phyloP scores from a whole-genome alignment of 2,888 invertebrate species.

The Calephelis perditalis region DNA sequence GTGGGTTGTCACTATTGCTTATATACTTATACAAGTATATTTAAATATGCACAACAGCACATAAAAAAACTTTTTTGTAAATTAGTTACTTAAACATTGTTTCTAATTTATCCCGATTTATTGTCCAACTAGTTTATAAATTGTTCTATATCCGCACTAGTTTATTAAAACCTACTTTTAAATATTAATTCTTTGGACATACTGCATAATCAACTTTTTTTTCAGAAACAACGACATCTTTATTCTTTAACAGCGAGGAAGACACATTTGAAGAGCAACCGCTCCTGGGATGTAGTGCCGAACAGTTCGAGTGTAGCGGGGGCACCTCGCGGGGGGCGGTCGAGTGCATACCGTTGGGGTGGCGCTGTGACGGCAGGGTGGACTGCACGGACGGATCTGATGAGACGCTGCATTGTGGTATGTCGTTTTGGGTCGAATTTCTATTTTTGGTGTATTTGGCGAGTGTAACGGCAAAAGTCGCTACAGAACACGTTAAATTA shows the following conservation, averaged over 20 bases:
- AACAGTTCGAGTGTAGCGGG: conserved; percentile 82
- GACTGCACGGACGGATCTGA: conserved; percentile 88
- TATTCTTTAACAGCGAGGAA: conserved; percentile 22
- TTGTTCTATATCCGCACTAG: too few species aligned
- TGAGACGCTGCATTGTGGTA: conserved; percentile 59
- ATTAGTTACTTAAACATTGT: too few species aligned
- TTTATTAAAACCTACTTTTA: too few species aligned
- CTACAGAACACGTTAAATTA: too few species aligned
- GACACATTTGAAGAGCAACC: conserved; percentile 30
- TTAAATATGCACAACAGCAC: too few species aligned
- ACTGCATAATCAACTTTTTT: neutral
- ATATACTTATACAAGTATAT: too few species aligned
- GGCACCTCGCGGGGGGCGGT: conserved; percentile 80
- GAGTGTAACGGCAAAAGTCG: too few species aligned
- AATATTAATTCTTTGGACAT: neutral
- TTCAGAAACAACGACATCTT: conserved; percentile 22
- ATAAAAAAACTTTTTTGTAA: too few species aligned
- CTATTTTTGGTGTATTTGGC: neutral
- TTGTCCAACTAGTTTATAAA: too few species aligned
- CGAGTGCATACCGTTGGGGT: conserved; percentile 80
- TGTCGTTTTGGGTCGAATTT: neutral
- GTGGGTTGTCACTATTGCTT: too few species aligned
- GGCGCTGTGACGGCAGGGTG: conserved; percentile 82
- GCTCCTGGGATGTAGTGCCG: conserved; percentile 62
- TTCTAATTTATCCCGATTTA: too few species aligned